These are phyloP conservation scores for Colletes gigas DNA, from an alignment of 1,140 invertebrate species.

Conservation along the genomic window DNA sequence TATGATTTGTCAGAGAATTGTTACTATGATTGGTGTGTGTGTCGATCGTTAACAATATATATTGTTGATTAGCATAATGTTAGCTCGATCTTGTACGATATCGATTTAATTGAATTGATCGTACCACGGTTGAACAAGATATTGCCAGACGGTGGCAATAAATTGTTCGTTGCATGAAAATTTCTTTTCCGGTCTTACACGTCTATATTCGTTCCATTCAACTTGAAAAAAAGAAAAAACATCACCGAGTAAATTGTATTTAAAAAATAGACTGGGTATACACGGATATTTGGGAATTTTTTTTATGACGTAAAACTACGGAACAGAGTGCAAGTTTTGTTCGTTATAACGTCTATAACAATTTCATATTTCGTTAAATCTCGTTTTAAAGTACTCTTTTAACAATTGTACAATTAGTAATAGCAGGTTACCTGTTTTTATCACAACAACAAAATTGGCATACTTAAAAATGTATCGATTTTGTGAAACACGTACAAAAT, in stretches of 20 bases:
- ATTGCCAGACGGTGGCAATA: not conserved
- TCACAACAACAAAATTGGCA: no score
- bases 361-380: no score
- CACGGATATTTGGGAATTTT: no score
- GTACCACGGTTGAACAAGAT: conserved; percentile 39
- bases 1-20: conserved; percentile 49
- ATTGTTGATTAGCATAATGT: no score
- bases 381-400: no score
- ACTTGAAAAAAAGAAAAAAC: conserved; percentile 42
- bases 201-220: conserved; percentile 55
- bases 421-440: no score
- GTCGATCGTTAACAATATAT: conserved; percentile 41
- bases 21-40: conserved; percentile 41
- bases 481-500: no score
- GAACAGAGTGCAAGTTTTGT: not conserved
- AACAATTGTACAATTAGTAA: no score
- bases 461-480: no score
- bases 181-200: not conserved
- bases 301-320: no score
- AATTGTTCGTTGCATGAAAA: not conserved
- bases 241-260: not conserved
- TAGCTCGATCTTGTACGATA: conserved; percentile 54
- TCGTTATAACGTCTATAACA: no score
- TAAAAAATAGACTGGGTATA: not conserved
- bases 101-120: conserved; percentile 14